phyloP scores from a whole-genome alignment of 2,797 vertebrate species.

The Smutsia gigantea region DNA sequence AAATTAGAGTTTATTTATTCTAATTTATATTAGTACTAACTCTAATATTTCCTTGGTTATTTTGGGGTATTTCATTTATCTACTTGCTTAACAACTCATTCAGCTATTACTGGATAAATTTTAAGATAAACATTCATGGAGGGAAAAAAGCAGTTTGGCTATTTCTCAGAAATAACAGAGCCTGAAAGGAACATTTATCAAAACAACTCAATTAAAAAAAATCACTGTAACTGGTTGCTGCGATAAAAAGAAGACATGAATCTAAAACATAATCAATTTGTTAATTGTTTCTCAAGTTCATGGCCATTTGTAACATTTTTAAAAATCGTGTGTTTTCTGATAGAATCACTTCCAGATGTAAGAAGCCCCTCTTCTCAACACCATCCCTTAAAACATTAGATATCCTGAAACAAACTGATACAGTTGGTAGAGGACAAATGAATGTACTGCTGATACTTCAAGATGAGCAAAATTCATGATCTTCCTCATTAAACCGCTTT shows the following conservation, averaged over 20 bases:
- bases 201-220: conserved; percentile 66
- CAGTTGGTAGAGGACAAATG: conserved; percentile 46
- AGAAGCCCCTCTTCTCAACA: neutral
- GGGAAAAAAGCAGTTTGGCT: conserved; percentile 69
- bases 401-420: conserved; percentile 10
- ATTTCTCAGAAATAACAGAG: conserved; percentile 79
- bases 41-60: conserved; percentile 73
- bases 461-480: conserved; percentile 36
- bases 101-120: conserved; percentile 68
- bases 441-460: neutral
- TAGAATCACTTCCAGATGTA: conserved; percentile 40
- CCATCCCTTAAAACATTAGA: conserved; percentile 37
- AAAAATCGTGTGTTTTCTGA: conserved; percentile 36
- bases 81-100: conserved; percentile 74
- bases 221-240: conserved; percentile 12
- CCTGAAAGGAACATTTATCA: conserved; percentile 70
- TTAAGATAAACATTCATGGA: conserved; percentile 80
- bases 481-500: conserved; percentile 33
- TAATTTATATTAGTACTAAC: conserved; percentile 63
- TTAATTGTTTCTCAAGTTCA: conserved; percentile 56
- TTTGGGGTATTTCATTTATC: conserved; percentile 74
- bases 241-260: conserved; percentile 35
- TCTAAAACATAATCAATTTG: conserved; percentile 54
- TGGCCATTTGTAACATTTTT: conserved; percentile 16
- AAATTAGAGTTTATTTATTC: conserved; percentile 65